Base-by-base conservation (phyloP, 2,113 vertebrate species). In the Microcebus ravelobensis region DNA sequence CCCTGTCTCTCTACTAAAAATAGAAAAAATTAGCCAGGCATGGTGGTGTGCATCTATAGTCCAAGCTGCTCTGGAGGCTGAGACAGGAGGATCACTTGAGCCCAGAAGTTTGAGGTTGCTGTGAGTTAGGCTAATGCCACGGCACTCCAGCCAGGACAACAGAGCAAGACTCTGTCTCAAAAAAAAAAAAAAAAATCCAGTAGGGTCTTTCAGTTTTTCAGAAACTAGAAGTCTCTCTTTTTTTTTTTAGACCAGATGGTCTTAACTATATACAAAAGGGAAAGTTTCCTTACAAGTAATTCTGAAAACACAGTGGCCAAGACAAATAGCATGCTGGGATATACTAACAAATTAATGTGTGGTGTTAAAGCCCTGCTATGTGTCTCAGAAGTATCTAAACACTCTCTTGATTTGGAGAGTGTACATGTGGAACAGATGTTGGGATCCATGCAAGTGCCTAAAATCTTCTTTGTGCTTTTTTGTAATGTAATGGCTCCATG, bases 231-330 rank as follows among this genome's bases (percentile, higher is more conserved):
- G 50, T 42, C 34, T 90, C 61, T 91, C 8, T 45, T 45, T 45
- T 34, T n/a, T 50, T 94, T 80, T 84, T 36, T 29, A 89, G 45
- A 82, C 36, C 65, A 91, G 55, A 91, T 86, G 20, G 93, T 95
- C 45, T 39, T 76, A 91, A 87, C 67, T 96, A 31, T 88, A 94
- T 34, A 92, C 87, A 95, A 90, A 92, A 97, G 80, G 61, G 95
- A 92, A 87, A 21, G 34, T 86, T 92, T 88, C 45, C 63, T 74
- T 95, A 45, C 34, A 86, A 86, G 50, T 83, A n/a, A 71, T 96
- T 96, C 92, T 96, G 55, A 96, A 97, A 96, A 55, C 42, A n/a
- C 36, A 93, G 77, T 91, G 94, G 45, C 45, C 97, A 97, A 93
- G 83, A 96, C 89, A 91, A 94, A 94, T 18, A 91, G 63, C 67